phyloP scores from a whole-genome alignment of 2,888 invertebrate genomes.

The Galerucella nymphaeae region DNA sequence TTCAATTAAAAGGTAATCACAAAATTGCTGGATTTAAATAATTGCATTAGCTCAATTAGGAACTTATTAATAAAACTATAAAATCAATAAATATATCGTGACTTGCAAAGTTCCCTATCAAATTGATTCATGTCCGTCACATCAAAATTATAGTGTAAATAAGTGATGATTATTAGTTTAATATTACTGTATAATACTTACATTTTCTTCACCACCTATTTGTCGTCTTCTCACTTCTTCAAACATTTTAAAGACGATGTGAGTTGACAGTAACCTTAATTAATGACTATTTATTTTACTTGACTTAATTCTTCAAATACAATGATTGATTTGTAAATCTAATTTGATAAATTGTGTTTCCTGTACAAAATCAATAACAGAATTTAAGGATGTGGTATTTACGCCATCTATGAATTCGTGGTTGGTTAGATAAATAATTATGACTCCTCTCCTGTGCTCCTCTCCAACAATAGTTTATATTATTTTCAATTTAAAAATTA shows the following conservation, averaged over 20 bases:
- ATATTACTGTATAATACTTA: slow-evolving; percentile 33
- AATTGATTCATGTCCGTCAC: neutral
- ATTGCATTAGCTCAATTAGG: too few species aligned
- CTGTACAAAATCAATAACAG: slow-evolving; percentile 45
- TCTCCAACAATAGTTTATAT: neutral
- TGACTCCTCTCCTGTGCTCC: neutral
- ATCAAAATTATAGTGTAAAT: neutral
- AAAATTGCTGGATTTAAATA: too few species aligned
- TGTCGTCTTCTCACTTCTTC: slow-evolving; percentile 43
- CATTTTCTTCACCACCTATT: slow-evolving; percentile 37
- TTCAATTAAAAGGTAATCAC: too few species aligned
- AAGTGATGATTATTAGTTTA: neutral
- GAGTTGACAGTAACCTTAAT: neutral
- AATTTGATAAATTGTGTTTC: slow-evolving; percentile 41
- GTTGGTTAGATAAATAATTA: neutral
- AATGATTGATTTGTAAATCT: slow-evolving; percentile 36
- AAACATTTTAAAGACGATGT: slow-evolving; percentile 28
- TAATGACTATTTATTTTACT: neutral
- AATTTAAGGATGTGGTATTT: slow-evolving; percentile 36
- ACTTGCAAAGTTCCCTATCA: too few species aligned
- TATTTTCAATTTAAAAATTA: neutral
- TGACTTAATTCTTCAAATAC: slow-evolving; percentile 7
- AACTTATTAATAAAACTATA: too few species aligned
- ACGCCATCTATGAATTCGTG: slow-evolving; percentile 42
- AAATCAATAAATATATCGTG: too few species aligned